phyloP scores from a whole-genome alignment of 2,888 invertebrate genomes.

The Colletes collaris region DNA sequence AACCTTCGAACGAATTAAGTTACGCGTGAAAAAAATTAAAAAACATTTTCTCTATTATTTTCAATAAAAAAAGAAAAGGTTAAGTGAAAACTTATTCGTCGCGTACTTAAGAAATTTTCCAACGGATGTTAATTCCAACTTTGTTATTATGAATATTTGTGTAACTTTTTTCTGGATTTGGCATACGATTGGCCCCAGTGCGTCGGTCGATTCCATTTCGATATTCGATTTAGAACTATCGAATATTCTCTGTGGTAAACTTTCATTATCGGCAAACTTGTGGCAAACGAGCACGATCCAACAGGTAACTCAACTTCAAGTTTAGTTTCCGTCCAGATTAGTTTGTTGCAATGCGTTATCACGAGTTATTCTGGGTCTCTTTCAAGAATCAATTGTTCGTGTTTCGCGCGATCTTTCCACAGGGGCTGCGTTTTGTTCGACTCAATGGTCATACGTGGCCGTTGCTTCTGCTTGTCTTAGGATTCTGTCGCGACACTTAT shows the following conservation, averaged over 20 bases:
- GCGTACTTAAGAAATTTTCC: too few relatives aligned
- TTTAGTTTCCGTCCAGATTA: constrained; percentile 28
- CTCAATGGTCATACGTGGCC: too few relatives aligned
- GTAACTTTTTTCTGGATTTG: too few relatives aligned
- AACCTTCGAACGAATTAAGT: too few relatives aligned
- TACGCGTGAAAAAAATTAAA: too few relatives aligned
- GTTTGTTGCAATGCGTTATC: constrained; percentile 10
- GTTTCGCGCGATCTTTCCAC: neutral
- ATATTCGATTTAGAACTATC: constrained; percentile 40
- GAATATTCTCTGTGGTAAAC: constrained; percentile 7
- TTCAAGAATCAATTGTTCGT: neutral
- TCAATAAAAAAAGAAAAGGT: too few relatives aligned
- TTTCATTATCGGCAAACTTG: constrained; percentile 49
- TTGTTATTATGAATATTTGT: too few relatives aligned
- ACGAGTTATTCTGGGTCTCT: neutral
- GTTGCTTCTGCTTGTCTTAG: too few relatives aligned
- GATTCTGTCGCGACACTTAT: too few relatives aligned
- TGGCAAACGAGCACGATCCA: constrained; percentile 44
- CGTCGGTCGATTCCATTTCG: constrained; percentile 15
- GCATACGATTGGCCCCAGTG: neutral
- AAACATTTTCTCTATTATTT: too few relatives aligned
- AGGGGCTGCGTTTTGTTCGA: neutral
- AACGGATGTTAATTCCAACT: too few relatives aligned
- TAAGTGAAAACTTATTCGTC: too few relatives aligned
- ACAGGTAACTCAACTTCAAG: constrained; percentile 60